Evolutionary conservation across 2,888 invertebrate genomes (phyloP).

Genomic region (Kuschelorhynchus macadamiae): DNA sequence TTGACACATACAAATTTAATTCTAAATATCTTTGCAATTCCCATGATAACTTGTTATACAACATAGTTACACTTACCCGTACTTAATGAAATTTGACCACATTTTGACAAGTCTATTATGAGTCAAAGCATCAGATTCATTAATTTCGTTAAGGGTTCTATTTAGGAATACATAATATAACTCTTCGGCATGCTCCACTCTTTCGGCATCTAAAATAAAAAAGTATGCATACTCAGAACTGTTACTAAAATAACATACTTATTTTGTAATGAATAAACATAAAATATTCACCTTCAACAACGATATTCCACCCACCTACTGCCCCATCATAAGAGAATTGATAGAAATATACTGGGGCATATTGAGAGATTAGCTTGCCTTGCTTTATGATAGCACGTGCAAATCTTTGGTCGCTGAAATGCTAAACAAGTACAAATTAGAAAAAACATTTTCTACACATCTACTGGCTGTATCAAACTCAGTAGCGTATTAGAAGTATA

Average conservation of each 20-base stretch:
- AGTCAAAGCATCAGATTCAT: constrained; percentile 25
- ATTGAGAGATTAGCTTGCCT: constrained; percentile 29
- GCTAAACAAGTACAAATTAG: constrained; percentile 18
- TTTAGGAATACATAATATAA: constrained; percentile 33
- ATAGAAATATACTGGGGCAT: constrained; percentile 33
- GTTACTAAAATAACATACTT: neutral
- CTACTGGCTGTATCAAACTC: too few species aligned
- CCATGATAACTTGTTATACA: too few species aligned
- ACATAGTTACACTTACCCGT: constrained; percentile 17
- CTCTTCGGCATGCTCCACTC: constrained; percentile 31
- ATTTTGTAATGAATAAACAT: too few species aligned
- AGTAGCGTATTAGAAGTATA: too few species aligned
- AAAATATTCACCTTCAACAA: constrained; percentile 29
- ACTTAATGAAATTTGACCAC: constrained; percentile 36
- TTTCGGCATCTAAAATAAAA: constrained; percentile 35
- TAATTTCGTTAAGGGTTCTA: constrained; percentile 16
- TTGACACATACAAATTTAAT: too few species aligned
- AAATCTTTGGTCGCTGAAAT: constrained; percentile 36
- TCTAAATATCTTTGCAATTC: too few species aligned
- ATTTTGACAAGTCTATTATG: constrained; percentile 23
- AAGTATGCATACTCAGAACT: neutral
- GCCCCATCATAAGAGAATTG: constrained; percentile 37
- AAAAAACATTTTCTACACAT: neutral
- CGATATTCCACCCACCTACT: constrained; percentile 29
- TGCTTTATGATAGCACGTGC: constrained; percentile 31